phyloP scores from a whole-genome alignment of 2,888 invertebrate genomes.

The Conus canariensis region DNA sequence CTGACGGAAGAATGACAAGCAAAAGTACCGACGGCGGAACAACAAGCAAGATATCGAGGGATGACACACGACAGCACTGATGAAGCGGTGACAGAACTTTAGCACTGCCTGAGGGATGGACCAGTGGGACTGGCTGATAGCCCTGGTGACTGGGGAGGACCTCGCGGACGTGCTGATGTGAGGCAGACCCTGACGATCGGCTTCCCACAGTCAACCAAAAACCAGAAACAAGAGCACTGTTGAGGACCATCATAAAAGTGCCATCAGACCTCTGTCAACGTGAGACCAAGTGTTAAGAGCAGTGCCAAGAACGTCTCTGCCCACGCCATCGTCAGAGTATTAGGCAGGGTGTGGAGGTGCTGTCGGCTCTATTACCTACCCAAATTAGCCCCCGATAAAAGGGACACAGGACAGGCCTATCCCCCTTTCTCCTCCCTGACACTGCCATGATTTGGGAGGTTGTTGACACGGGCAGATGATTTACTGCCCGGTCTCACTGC shows the following conservation, averaged over 20 bases:
- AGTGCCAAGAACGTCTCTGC: not conserved
- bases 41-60: too few relatives aligned
- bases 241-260: constrained; percentile 2
- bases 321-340: not conserved
- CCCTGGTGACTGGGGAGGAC: too few relatives aligned
- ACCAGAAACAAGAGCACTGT: not conserved
- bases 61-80: too few relatives aligned
- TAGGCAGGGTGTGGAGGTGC: too few relatives aligned
- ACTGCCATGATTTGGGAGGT: constrained; percentile 24
- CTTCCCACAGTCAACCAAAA: not conserved
- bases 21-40: too few relatives aligned
- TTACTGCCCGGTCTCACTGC: not conserved
- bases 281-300: not conserved
- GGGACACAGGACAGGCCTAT: not conserved
- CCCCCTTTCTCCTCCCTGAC: constrained; percentile 1
- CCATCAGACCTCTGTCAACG: not conserved
- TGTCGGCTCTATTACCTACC: constrained; percentile 15
- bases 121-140: too few relatives aligned
- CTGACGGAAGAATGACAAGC: too few relatives aligned
- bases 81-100: too few relatives aligned
- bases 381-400: constrained; percentile 30
- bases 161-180: too few relatives aligned
- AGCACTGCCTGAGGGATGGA: too few relatives aligned
- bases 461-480: constrained; percentile 27
- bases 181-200: not conserved